A percentile compares a stretch with the other conserved stretches of the same genome.
Evolutionary conservation across 2,888 invertebrate species (phyloP).

Genomic region (Nomada ferruginata): DNA sequence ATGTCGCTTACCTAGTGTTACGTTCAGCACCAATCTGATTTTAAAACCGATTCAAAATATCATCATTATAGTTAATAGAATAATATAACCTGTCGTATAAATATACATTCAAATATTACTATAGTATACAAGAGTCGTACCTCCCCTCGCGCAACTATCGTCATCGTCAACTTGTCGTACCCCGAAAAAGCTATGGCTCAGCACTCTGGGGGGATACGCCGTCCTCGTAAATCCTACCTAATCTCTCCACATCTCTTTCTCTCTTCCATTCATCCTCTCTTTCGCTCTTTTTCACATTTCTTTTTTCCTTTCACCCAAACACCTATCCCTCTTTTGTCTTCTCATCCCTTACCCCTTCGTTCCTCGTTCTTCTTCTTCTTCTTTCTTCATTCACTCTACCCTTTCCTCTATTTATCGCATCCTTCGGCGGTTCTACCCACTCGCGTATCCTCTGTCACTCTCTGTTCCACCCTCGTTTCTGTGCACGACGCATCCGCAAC

Average conservation of each 20-base stretch:
- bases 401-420: background rate
- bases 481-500: background rate
- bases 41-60: conserved; percentile 83
- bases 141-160: conserved; percentile 52
- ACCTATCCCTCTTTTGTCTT: conserved; percentile 29
- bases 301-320: conserved; percentile 5
- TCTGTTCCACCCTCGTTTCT: conserved; percentile 30
- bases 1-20: conserved; percentile 70
- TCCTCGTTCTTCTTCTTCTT: conserved; percentile 4
- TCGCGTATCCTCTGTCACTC: conserved; percentile 20
- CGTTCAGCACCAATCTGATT: conserved; percentile 84
- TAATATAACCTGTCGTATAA: conserved; percentile 83
- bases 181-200: conserved; percentile 64
- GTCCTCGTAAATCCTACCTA: conserved; percentile 70
- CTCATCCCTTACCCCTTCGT: conserved; percentile 32
- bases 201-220: conserved; percentile 57
- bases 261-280: conserved; percentile 40
- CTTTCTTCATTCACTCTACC: background rate
- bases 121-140: conserved; percentile 83
- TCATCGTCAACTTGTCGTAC: conserved; percentile 62
- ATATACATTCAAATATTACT: conserved; percentile 84
- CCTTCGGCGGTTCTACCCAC: conserved; percentile 26
- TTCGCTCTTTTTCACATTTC: background rate
- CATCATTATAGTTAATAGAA: conserved; percentile 81
- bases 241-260: conserved; percentile 57